Base-by-base conservation (phyloP, 2,888 invertebrate species). In the Eupithecia exiguata region DNA sequence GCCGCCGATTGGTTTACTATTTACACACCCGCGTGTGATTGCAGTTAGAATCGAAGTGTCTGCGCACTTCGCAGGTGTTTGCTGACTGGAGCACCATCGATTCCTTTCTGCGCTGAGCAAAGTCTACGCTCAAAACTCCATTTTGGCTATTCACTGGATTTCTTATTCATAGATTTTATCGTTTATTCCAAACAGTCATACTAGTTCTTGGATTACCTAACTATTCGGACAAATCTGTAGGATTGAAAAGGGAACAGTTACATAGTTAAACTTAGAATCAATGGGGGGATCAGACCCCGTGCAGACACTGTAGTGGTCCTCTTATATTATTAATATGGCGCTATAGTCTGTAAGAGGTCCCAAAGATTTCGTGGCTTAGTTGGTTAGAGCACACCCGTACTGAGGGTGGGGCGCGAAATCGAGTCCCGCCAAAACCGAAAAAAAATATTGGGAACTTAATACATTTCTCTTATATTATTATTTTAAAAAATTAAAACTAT, bases 1-100 rank as follows among this genome's bases (percentile, higher is more conserved):
- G 70, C 74, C 76, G 78, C 81, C 86, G 89, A 91, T 91, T 89
- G 89, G 88, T 89, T 89, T 85, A 86, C 87, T 91, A 86, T 91
- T 89, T 88, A 86, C 89, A 84, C 86, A 86, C 84, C 82, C 81
- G 84, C 82, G 79, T 82, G 85, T 85, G 87, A 88, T 88, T 86
- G 87, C 86, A 85, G 84, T 83, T 82, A 84, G 81, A 81, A 83
- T 84, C 81, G 85, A 84, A 87, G 86, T 84, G 84, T 84, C 82
- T 67, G 76, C 49, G 43, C 1, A 9, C 77, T 65, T 46, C 75
- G 62, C 72, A 70, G 70, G 75, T 73, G 73, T 76, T 73, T 76
- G 75, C 73, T 12, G 40, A 72, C 70, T 35, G 49, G 62, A 38
- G 70, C 18, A 70, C 75, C 61, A 76, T 76, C 73, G 70, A 65